Conservation (phyloP, 53 echinoderm and acorn worm species). For the Paracentrotus lividus region DNA sequence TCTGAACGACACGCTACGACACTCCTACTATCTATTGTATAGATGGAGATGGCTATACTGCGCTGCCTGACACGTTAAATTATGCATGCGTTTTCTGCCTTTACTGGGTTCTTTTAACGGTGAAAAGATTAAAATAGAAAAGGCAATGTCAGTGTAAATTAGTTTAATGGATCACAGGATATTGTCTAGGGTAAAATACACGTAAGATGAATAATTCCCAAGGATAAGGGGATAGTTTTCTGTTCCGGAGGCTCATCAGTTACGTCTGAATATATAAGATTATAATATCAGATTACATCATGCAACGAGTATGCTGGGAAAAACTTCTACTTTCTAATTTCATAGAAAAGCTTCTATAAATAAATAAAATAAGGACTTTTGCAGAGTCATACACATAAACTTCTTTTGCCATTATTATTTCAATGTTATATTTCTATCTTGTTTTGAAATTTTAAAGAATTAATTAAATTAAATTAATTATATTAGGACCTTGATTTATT, state of each 20-base stretch:
- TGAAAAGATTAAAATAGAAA: not conserved
- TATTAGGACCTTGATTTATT: too few species aligned
- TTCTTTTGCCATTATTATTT: too few species aligned
- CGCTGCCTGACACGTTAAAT: constrained; percentile 8
- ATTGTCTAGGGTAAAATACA: not conserved
- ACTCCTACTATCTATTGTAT: not conserved
- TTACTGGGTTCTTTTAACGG: not conserved
- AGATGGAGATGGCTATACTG: not conserved
- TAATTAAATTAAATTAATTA: too few species aligned
- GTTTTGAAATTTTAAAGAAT: too few species aligned
- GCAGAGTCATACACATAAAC: too few species aligned
- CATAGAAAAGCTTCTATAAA: too few species aligned
- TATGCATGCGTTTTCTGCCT: constrained; percentile 14
- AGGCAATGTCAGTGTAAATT: not conserved
- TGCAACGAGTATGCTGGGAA: not conserved
- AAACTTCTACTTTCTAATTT: too few species aligned
- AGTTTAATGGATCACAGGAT: not conserved
- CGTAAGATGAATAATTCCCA: not conserved
- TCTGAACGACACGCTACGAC: constrained; percentile 2
- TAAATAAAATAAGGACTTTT: too few species aligned
- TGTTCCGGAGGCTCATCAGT: not conserved
- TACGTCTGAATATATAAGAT: not conserved
- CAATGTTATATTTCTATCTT: too few species aligned
- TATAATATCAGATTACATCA: not conserved
- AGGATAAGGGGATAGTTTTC: not conserved